Evolutionary conservation across 2,113 vertebrate genomes (phyloP), one percentile per base, ranked within the genome.

Genomic region (Trogon melanurus): DNA sequence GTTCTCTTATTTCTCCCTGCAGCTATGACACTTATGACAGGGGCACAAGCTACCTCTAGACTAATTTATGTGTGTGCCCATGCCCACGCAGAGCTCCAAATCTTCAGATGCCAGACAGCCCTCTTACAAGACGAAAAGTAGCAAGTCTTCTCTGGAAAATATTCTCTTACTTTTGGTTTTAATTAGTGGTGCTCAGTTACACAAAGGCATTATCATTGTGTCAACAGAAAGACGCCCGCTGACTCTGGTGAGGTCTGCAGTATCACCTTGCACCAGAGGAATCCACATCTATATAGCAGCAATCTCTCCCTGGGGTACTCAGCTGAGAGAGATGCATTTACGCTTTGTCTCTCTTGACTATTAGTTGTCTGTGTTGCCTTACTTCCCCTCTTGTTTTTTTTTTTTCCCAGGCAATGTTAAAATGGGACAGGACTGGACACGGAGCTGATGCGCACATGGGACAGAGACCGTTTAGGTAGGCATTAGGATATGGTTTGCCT

Each of bases 91-190:
- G 67, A 83, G 60, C 36, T 83, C 65, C 11, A 5, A 41, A 34
- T 67, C 62, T 76, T 76, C 19, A 76, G 71, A 65, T 78, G 32
- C 66, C 74, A 91, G 25, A 72, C n/a, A 70, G 11, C 27, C 41
- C 48, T 84, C 30, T 58, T 50, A 44, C 61, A 30, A 2, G 11
- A 10, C 44, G 5, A 9, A 38, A 54, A 91, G 71, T 5, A 92
- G 45, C 44, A 53, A 82, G 47, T 56, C 44, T 29, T 34, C 64
- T 56, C 78, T 85, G 88, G 32, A 90, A 88, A 95, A 83, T n/a
- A 54, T 12, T 74, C 45, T 65, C 34, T 78, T 80, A 16, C 89
- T 86, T 96, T 93, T 94, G 88, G 44, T 78, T 96, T 93, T 90
- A 84, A 91, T 96, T 93, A 91, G 75, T 18, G 16, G 20, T 48